phyloP scores from a whole-genome alignment of 2,797 vertebrate genomes.

The Smutsia temminckii region DNA sequence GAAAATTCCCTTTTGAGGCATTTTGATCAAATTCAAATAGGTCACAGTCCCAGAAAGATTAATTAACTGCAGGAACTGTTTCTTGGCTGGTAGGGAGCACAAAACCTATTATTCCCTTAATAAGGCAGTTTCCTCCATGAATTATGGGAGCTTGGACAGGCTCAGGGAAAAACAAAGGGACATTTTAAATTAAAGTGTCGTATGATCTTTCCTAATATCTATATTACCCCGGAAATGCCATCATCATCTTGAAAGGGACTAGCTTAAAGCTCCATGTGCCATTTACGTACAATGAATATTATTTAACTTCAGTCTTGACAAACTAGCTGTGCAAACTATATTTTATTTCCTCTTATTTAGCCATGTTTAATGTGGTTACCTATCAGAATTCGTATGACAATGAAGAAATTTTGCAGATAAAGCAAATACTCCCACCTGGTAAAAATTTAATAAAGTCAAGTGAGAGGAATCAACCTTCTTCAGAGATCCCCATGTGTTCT shows the following conservation, averaged over 20 bases:
- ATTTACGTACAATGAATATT: not conserved
- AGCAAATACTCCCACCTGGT: not conserved
- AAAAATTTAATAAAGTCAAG: not conserved
- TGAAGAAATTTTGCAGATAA: not conserved
- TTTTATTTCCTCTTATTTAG: not conserved
- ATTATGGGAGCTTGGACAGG: not conserved
- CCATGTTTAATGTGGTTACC: not conserved
- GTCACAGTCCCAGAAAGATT: slow-evolving; percentile 42
- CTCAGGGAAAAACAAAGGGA: not conserved
- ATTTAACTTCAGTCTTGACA: not conserved
- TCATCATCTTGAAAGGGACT: not conserved
- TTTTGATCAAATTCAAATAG: slow-evolving; percentile 53
- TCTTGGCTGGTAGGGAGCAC: not conserved
- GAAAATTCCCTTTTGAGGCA: not conserved
- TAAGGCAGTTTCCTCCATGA: not conserved
- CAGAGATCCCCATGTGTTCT: not conserved
- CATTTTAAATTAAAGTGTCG: not conserved
- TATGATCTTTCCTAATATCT: not conserved
- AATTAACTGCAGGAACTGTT: slow-evolving; percentile 41
- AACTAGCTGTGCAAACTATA: not conserved
- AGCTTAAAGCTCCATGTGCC: not conserved
- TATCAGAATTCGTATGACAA: not conserved
- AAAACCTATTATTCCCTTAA: slow-evolving; percentile 31
- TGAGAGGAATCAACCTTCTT: not conserved
- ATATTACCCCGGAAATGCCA: not conserved